Evolutionary conservation across 30 jellyfish, hydroid and myxozoan species (phyloP), one percentile per base, ranked within the genome.

Genomic region (Clytia hemisphaerica): DNA sequence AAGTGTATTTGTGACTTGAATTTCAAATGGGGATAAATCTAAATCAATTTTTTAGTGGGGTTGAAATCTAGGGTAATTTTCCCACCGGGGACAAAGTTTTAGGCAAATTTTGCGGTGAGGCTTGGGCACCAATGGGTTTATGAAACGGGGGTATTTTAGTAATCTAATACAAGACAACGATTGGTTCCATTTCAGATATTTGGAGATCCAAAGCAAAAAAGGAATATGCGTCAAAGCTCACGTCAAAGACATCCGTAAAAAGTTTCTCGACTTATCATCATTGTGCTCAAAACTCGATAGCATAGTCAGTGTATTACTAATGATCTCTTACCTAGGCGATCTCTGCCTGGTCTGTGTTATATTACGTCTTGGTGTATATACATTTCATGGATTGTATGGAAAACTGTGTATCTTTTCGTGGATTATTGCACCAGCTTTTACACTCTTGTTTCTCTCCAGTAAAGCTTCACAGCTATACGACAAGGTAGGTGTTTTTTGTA

Each of bases 181-280:
- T n/a, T n/a, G n/a, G n/a, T n/a, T n/a, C n/a, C n/a, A n/a, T n/a
- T n/a, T n/a, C n/a, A n/a, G n/a, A n/a, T n/a, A n/a, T n/a, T n/a
- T n/a, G n/a, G n/a, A n/a, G n/a, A n/a, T n/a, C n/a, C n/a, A n/a
- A n/a, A n/a, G n/a, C n/a, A n/a, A n/a, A n/a, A n/a, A n/a, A n/a
- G 70, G 70, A 5, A 5, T 57, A 31, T 57, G 70, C 35, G 3
- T 57, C 26, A 38, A 44, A 21, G 4, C 44, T n/a, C 44, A 57
- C 70, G 30, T 57, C 0, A 57, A 57, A 57, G 70, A 57, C 14
- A 57, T 57, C 16, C 70, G 70, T 21, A 44, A 57, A 21, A 57
- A 57, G 70, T 57, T 3, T 31, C 19, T 57, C 4, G 33, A n/a
- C 38, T 21, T 57, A 44, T 22, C 70, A 31, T 21, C 70, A 33